Evolutionary conservation across 2,888 invertebrate species (phyloP).

Genomic region (Andrena chrysosceles): DNA sequence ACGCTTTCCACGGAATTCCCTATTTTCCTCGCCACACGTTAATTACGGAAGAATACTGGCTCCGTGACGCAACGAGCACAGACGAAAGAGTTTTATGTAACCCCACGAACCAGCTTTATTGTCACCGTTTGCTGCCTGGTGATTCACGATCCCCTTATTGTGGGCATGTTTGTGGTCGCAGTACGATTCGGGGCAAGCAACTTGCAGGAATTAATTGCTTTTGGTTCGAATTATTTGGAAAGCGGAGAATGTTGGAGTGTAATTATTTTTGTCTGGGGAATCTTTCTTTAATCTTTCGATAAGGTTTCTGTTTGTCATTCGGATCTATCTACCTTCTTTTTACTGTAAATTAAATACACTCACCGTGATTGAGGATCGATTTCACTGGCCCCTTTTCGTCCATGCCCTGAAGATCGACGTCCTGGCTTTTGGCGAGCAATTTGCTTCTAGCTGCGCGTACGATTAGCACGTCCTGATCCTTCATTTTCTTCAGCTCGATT

Average conservation of each 20-base stretch:
- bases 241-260: no score
- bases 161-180: neutral
- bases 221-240: no score
- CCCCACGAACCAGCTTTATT: slow-evolving; percentile 18
- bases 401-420: slow-evolving; percentile 80
- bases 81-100: slow-evolving; percentile 48
- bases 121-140: no score
- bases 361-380: slow-evolving; percentile 79
- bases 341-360: slow-evolving; percentile 29
- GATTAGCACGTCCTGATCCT: slow-evolving; percentile 74
- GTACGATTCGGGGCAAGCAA: no score
- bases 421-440: slow-evolving; percentile 74
- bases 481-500: slow-evolving; percentile 80
- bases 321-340: no score
- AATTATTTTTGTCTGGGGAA: no score
- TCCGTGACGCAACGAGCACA: slow-evolving; percentile 46
- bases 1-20: slow-evolving; percentile 71
- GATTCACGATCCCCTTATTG: neutral
- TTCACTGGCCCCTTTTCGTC: slow-evolving; percentile 79
- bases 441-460: slow-evolving; percentile 82
- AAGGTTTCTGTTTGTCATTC: no score
- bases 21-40: slow-evolving; percentile 21
- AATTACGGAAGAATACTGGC: slow-evolving; percentile 56
- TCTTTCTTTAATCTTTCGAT: no score
- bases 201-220: no score